Evolutionary conservation across 2,797 vertebrate genomes (phyloP).

Genomic region (Hapalemur alaotrensis): DNA sequence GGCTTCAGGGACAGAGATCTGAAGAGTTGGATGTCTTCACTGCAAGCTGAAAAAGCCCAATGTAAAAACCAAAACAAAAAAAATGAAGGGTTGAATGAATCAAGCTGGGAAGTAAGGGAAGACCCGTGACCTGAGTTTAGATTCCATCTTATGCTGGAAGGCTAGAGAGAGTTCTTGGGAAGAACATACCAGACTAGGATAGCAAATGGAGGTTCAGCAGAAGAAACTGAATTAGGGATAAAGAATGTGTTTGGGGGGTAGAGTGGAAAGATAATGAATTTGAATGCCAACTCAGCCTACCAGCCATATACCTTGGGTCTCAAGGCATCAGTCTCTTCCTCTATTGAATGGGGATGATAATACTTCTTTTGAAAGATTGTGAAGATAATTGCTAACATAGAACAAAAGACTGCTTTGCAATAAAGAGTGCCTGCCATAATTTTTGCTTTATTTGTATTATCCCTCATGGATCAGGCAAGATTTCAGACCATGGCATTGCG

Average conservation of each 20-base stretch:
- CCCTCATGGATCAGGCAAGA: neutral
- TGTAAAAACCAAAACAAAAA: no score
- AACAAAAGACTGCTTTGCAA: neutral
- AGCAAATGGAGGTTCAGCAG: neutral
- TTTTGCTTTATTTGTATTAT: conserved; percentile 40
- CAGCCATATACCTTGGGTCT: neutral
- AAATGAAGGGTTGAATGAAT: neutral
- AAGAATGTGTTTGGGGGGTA: neutral
- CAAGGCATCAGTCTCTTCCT: neutral
- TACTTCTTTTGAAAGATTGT: neutral
- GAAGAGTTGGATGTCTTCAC: neutral
- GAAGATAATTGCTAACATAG: neutral
- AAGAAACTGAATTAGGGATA: neutral
- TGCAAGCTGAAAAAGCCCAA: no score
- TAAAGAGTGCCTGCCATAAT: neutral
- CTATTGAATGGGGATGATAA: neutral
- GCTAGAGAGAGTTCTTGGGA: neutral
- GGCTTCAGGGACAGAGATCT: neutral
- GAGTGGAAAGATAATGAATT: neutral
- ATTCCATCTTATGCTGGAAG: neutral
- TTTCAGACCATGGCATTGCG: neutral
- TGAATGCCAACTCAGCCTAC: neutral
- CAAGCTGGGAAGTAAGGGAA: neutral
- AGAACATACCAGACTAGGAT: neutral
- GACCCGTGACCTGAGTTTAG: neutral